A percentile compares a stretch with the other conserved stretches of the same genome.
Conservation (phyloP, 2,888 invertebrate species). For the Junonia oenone region DNA sequence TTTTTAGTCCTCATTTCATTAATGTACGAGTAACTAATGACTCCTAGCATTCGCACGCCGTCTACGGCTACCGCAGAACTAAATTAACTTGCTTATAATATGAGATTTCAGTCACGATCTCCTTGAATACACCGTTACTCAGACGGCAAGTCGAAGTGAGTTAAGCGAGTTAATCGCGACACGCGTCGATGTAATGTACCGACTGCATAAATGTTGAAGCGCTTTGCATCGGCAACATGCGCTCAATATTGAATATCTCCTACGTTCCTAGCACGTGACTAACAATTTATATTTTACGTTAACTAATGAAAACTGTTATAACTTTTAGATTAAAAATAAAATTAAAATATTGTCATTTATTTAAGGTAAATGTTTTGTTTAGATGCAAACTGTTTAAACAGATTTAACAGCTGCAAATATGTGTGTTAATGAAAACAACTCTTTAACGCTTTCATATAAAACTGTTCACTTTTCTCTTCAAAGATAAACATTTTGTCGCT, state of each 20-base stretch:
- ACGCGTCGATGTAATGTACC: constrained; percentile 51
- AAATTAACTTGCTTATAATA: constrained; percentile 52
- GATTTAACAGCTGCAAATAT: too few relatives aligned
- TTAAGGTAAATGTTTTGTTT: too few relatives aligned
- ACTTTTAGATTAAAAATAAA: neutral
- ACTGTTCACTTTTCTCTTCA: constrained; percentile 25
- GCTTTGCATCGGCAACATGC: constrained; percentile 24
- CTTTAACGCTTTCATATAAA: constrained; percentile 21
- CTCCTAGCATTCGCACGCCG: constrained; percentile 13
- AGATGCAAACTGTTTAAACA: too few relatives aligned
- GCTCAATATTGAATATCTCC: constrained; percentile 9
- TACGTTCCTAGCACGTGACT: constrained; percentile 5
- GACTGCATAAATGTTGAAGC: constrained; percentile 31
- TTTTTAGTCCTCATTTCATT: neutral
- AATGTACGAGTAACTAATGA: constrained; percentile 4
- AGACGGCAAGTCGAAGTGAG: constrained; percentile 44
- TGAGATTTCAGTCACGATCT: constrained; percentile 60
- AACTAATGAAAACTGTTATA: neutral
- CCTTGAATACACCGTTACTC: constrained; percentile 45
- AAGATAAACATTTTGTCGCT: constrained; percentile 25
- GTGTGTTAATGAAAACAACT: constrained; percentile 15
- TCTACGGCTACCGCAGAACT: constrained; percentile 33
- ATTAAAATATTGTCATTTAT: too few relatives aligned
- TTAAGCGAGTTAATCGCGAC: constrained; percentile 56
- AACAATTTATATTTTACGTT: neutral